Evolutionary conservation across 53 echinoderm and acorn worm species (phyloP).

Genomic region (Glandiceps talaboti): DNA sequence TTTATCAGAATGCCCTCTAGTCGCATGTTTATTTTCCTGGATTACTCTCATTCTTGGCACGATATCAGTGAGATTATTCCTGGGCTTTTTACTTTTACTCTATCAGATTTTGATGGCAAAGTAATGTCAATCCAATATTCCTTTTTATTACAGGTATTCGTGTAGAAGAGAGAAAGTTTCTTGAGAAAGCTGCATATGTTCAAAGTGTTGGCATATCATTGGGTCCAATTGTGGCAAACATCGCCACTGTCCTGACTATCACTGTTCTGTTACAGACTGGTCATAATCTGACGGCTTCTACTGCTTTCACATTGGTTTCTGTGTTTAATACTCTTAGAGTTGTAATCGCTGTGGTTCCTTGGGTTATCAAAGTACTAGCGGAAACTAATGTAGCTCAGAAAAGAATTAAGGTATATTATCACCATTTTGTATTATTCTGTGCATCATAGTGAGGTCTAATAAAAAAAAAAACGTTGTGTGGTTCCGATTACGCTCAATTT

Average conservation of each 20-base stretch:
- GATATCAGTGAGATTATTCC: too few species aligned
- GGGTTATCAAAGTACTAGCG: constrained; percentile 75
- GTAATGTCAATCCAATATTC: not conserved
- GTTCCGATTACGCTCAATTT: too few species aligned
- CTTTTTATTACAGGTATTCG: constrained; percentile 51
- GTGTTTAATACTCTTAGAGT: constrained; percentile 59
- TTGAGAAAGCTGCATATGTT: constrained; percentile 93
- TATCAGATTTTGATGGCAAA: too few species aligned
- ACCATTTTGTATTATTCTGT: too few species aligned
- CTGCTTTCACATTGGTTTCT: constrained; percentile 77
- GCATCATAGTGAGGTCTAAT: too few species aligned
- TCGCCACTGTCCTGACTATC: constrained; percentile 53
- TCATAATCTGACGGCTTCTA: constrained; percentile 18
- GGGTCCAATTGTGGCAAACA: constrained; percentile 84
- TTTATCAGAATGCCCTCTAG: too few species aligned
- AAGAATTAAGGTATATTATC: constrained; percentile 55
- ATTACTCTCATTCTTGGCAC: too few species aligned
- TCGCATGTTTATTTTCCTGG: too few species aligned
- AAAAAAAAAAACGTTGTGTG: too few species aligned
- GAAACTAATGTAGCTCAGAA: constrained; percentile 63
- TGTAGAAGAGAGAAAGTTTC: constrained; percentile 39
- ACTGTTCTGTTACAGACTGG: constrained; percentile 19
- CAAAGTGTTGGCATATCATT: constrained; percentile 84
- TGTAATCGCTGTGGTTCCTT: constrained; percentile 31
- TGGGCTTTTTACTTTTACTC: too few species aligned